phyloP scores from a whole-genome alignment of 2,888 invertebrate genomes.

The Salticus scenicus region DNA sequence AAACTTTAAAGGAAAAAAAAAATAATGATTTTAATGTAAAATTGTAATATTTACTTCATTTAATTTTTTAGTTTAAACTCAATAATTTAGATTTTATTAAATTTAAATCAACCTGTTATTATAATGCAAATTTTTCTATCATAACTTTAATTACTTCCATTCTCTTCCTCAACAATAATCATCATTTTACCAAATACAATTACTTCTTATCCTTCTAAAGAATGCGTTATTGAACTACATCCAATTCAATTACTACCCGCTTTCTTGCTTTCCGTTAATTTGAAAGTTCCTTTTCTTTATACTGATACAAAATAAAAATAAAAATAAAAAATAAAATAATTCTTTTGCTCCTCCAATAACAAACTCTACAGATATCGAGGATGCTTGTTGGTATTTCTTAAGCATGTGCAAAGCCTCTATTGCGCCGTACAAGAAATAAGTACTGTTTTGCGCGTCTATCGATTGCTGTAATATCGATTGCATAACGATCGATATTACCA shows the following conservation, averaged over 20 bases:
- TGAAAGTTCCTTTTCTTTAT: background rate
- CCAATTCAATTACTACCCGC: constrained; percentile 11
- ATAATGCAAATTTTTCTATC: background rate
- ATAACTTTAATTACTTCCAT: background rate
- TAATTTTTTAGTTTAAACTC: too few relatives aligned
- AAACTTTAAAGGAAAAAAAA: too few relatives aligned
- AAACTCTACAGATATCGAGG: constrained; percentile 6
- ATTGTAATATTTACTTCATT: too few relatives aligned
- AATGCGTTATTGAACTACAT: background rate
- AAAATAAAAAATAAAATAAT: background rate
- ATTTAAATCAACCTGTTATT: background rate
- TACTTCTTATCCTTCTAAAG: background rate
- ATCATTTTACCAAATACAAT: background rate
- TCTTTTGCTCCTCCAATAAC: background rate
- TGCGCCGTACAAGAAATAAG: constrained; percentile 40
- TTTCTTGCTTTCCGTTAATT: background rate
- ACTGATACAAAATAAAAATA: background rate
- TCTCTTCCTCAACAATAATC: background rate
- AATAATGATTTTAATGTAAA: too few relatives aligned
- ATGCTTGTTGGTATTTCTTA: constrained; percentile 10
- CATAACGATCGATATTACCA: constrained; percentile 56
- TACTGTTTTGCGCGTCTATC: constrained; percentile 65
- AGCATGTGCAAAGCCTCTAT: constrained; percentile 55
- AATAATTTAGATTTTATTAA: background rate
- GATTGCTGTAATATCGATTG: constrained; percentile 66